Conservation (phyloP, 2,888 invertebrate species). For the Chymomyza fuscimana region DNA sequence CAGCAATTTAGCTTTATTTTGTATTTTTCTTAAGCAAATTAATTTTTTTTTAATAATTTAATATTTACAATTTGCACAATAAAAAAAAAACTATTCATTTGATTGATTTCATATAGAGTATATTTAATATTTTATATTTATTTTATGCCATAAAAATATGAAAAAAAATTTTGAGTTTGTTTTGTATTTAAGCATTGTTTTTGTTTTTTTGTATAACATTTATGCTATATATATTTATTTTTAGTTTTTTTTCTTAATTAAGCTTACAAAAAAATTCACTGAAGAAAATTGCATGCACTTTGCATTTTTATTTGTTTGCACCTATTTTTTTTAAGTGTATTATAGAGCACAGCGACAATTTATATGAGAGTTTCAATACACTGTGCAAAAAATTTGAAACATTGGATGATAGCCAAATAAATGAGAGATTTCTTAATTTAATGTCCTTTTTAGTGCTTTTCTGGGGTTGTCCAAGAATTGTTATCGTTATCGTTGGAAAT, state of each 20-base stretch:
- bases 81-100: conserved; percentile 8
- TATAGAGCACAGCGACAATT: not conserved
- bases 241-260: not conserved
- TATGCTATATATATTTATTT: conserved; percentile 32
- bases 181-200: not conserved
- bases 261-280: conserved; percentile 3
- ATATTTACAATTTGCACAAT: conserved; percentile 6
- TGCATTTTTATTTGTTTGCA: not conserved
- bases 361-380: not conserved
- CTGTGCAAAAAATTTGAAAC: no score
- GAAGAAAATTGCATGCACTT: not conserved
- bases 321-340: not conserved
- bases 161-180: conserved; percentile 38
- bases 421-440: no score
- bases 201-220: conserved; percentile 18
- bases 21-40: conserved; percentile 16
- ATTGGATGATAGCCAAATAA: no score
- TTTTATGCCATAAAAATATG: conserved; percentile 51
- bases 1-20: conserved; percentile 19
- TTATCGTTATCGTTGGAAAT: no score
- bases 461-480: no score
- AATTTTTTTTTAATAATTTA: conserved; percentile 1
- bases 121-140: conserved; percentile 17
- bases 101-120: not conserved
- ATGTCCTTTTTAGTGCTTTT: no score